A percentile compares a stretch with the other conserved stretches of the same genome.
These are phyloP conservation scores for Ciconia maguari DNA, from an alignment of 2,113 vertebrate species.

Conservation along the genomic window DNA sequence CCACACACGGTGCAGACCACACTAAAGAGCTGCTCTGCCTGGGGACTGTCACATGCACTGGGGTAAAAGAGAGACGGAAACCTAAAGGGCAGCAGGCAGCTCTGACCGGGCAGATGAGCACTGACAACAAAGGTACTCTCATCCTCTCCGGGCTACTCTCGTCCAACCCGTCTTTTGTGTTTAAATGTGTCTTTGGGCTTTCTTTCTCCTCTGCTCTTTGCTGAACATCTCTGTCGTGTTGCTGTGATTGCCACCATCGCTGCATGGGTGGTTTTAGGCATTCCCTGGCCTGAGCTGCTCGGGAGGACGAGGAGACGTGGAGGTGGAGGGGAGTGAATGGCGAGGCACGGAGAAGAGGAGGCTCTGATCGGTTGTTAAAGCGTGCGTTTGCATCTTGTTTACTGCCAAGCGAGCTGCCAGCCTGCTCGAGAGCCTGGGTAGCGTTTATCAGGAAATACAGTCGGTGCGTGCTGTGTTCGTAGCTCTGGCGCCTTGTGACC, in stretches of 20 bases:
- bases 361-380: fast-evolving
- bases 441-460: fast-evolving
- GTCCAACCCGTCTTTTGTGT: fast-evolving
- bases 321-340: neutral
- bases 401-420: neutral
- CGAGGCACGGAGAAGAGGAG: neutral
- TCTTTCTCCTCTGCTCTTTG: neutral
- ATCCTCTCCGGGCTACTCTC: fast-evolving
- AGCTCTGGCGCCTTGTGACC: fast-evolving
- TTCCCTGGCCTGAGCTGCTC: neutral
- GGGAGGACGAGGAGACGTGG: neutral
- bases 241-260: fast-evolving
- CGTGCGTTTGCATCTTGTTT: fast-evolving
- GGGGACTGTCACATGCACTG: neutral
- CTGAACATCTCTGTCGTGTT: fast-evolving
- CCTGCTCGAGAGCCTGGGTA: neutral
- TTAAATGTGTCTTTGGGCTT: fast-evolving
- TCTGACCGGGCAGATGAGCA: neutral
- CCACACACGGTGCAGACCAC: neutral
- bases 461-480: fast-evolving
- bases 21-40: neutral
- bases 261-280: neutral
- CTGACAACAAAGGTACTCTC: conserved; percentile 16
- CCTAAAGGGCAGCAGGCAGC: neutral
- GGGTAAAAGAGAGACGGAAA: neutral